A percentile compares a stretch with the other conserved stretches of the same genome.
Evolutionary conservation across 2,888 invertebrate species (phyloP).

Genomic region (Yponomeuta sedellus): DNA sequence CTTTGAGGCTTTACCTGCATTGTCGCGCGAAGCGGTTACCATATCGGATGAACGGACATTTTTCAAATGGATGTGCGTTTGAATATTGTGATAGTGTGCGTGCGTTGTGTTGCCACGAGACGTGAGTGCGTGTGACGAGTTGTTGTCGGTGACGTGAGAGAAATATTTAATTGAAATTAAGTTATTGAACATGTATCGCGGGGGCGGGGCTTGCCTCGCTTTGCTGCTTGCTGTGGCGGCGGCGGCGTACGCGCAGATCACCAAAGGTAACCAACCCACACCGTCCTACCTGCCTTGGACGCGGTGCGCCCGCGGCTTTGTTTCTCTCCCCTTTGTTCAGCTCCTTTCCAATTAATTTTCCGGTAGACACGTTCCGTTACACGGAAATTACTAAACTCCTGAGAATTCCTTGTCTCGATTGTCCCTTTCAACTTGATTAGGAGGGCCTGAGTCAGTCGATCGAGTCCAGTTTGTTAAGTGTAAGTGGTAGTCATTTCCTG

Average conservation of each 20-base stretch:
- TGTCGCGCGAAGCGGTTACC: constrained; percentile 65
- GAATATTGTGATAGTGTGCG: constrained; percentile 69
- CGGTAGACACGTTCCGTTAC: neutral
- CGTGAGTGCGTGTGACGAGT: constrained; percentile 65
- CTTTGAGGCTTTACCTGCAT: constrained; percentile 72
- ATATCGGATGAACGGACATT: constrained; percentile 73
- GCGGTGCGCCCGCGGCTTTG: neutral
- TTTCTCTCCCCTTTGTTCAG: neutral
- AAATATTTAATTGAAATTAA: constrained; percentile 53
- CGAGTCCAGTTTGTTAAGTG: neutral
- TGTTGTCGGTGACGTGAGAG: constrained; percentile 66
- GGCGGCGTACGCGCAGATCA: constrained; percentile 63
- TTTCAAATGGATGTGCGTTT: constrained; percentile 75
- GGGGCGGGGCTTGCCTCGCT: constrained; percentile 54
- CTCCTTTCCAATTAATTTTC: neutral
- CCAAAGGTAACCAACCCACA: constrained; percentile 52
- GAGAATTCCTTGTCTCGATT: neutral
- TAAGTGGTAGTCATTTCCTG: neutral
- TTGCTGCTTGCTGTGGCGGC: constrained; percentile 55
- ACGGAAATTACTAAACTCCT: neutral
- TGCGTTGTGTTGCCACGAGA: constrained; percentile 62
- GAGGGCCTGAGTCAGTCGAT: neutral
- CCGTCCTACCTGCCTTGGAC: neutral
- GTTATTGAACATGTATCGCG: constrained; percentile 39
- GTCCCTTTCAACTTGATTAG: neutral